Evolutionary conservation across 2,113 vertebrate species (phyloP), one percentile per base, ranked within the genome.

Genomic region (Thalassoma bifasciatum): DNA sequence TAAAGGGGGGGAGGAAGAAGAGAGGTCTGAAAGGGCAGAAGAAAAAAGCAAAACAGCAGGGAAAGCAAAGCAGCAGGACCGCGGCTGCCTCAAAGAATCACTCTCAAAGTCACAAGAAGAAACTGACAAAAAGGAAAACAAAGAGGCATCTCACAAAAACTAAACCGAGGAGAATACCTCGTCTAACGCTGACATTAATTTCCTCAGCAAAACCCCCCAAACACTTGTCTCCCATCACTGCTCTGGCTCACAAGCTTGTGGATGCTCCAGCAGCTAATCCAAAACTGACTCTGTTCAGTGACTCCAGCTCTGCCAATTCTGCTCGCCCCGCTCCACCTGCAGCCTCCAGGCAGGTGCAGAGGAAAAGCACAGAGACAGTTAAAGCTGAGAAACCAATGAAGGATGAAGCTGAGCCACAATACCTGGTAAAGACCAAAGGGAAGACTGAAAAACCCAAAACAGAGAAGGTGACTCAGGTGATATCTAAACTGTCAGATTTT

Each of bases 401-500:
- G 52, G 3, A 26, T 0, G 37, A 13, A 3, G 21, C 21, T 17
- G 30, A 81, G 78, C 8, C 69, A n/a, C 51, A 6, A 16, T 54
- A 54, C 2, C 10, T 0, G 0, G 7, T 14, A 0, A 63, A 72
- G 53, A 26, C n/a, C 22, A 12, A 21, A 6, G 57, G 42, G 36
- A 66, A 24, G 22, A 22, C 2, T 47, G n/a, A 17, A 0, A 52
- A n/a, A 64, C 26, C 37, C 10, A 57, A 65, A 6, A 37, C 37
- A 1, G 77, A 66, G 2, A 60, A 6, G 1, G 5, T 0, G 0
- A 11, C 13, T 0, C 79, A 88, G 44, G 37, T 23, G 10, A 50
- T 38, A 0, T 0, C 91, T 69, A 94, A 91, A 57, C 61, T 89
- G 0, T 47, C 79, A 2, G 90, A 91, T 62, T 88, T 93, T 0